These are phyloP conservation scores for Dolichoris vasculosae DNA, from an alignment of 1,140 invertebrate species.

Conservation along the genomic window DNA sequence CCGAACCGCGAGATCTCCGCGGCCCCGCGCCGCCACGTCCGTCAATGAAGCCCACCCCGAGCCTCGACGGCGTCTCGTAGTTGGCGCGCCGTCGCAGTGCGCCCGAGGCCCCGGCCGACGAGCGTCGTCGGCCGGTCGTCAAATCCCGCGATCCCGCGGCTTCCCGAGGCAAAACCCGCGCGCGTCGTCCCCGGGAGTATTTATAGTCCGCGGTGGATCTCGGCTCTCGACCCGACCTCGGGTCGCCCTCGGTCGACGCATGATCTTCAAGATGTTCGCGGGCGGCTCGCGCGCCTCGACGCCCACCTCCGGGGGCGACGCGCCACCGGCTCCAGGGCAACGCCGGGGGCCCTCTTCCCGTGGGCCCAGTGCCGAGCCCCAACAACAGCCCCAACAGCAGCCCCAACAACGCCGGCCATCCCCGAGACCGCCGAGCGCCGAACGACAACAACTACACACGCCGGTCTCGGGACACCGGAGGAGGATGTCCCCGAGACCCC, in stretches of 20 bases:
- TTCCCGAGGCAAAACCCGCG: no score
- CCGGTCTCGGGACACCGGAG: neutral
- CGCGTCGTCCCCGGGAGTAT: neutral
- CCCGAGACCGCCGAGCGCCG: neutral
- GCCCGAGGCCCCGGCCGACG: conserved; percentile 14
- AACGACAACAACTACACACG: neutral
- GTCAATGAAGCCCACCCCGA: conserved; percentile 18
- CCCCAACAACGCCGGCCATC: neutral
- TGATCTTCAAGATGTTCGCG: conserved; percentile 76
- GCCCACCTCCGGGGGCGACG: conserved; percentile 37
- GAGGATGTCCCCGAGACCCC: neutral
- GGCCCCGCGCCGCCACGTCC: neutral
- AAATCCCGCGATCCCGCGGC: conserved; percentile 9
- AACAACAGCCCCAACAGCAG: neutral
- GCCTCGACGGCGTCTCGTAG: neutral
- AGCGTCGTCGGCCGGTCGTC: conserved; percentile 14
- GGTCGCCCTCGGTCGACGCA: conserved; percentile 52
- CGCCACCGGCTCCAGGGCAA: neutral
- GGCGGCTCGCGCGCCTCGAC: conserved; percentile 72
- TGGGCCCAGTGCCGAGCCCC: neutral
- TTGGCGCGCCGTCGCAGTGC: conserved; percentile 6
- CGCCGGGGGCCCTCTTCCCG: neutral
- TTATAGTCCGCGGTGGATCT: neutral
- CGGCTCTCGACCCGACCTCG: neutral
- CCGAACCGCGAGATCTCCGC: neutral